Evolutionary conservation across 2,797 vertebrate species (phyloP), one percentile per base, ranked within the genome.

Genomic region (Bradypus variegatus): DNA sequence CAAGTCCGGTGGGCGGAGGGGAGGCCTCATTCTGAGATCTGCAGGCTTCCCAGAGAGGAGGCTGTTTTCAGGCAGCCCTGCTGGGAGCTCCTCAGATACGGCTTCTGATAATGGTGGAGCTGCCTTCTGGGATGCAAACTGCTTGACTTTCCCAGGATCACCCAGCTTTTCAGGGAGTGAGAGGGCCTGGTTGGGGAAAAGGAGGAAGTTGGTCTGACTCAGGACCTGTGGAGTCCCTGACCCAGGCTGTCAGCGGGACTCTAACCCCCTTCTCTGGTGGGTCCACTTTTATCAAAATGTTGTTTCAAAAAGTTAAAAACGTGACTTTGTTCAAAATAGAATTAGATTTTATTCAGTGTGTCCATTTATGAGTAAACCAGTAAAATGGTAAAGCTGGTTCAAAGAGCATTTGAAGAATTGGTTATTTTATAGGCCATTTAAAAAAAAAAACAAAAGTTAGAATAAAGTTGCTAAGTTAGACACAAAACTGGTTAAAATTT

Each of bases 21-120:
- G 41, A 78, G 36, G 12, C 84, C 65, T 1, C 2, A 25, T 16
- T 45, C 65, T 53, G 82, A 76, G 50, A 23, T 4, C 31, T 36
- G 53, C 50, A 10, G 4, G 2, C 80, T 72, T 38, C 27, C 38
- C 4, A 1, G 23, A 50, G 38, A n/a, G 14, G 25, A 65, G 2
- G 16, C 6, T 19, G 7, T 41, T 55, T 55, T 15, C 92, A 1
- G 18, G 36, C 36, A 2, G 5, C 36, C 58, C 23, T 13, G 12
- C 38, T 19, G 23, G 87, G 5, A 0, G 8, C 5, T 15, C 25
- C 73, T 10, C 6, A 70, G 45, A 7, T 4, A 1, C 0, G 1
- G 38, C 77, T 84, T 41, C n/a, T 48, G 73, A 21, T 27, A 0
- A 1, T 0, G 3, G 27, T 10, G 58, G 31, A 3, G 25, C 38